Percentiles rank a stretch among this genome's conserved stretches.
Evolutionary conservation across 1,140 invertebrate species (phyloP).

Genomic region (Drosophila aff.): DNA sequence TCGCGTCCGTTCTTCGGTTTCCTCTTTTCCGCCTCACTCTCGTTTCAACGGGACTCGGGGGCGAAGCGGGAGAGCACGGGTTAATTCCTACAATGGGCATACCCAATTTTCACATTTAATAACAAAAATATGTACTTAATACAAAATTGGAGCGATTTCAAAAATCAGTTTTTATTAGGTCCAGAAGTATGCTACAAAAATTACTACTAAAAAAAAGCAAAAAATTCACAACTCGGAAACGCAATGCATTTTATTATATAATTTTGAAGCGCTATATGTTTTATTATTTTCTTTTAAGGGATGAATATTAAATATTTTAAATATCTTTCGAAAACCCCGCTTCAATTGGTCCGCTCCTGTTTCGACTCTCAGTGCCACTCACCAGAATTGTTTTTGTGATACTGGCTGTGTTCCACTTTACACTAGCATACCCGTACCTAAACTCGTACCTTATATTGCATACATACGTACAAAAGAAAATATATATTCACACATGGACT

Average conservation of each 20-base stretch:
- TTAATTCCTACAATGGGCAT: neutral
- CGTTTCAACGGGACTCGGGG: conserved; percentile 16
- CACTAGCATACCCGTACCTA: conserved; percentile 12
- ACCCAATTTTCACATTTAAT: neutral
- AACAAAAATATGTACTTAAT: neutral
- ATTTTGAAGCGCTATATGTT: neutral
- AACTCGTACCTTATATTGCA: conserved; percentile 1
- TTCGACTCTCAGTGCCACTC: conserved; percentile 49
- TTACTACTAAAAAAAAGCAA: neutral
- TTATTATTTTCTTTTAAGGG: too few species aligned
- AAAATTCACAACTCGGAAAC: neutral
- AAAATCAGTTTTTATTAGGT: neutral
- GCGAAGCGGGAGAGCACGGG: neutral
- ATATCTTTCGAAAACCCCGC: neutral
- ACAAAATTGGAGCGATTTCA: neutral
- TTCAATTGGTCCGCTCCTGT: conserved; percentile 54
- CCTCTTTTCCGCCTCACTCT: conserved; percentile 33
- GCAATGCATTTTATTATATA: neutral
- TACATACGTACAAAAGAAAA: conserved; percentile 4
- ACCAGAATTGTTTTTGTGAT: conserved; percentile 62
- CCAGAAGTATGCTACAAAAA: conserved; percentile 5
- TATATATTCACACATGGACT: conserved; percentile 9
- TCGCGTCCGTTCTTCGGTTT: conserved; percentile 36
- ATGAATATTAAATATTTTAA: neutral
- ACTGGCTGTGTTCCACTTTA: conserved; percentile 71